Evolutionary conservation across 2,797 vertebrate species (phyloP), one percentile per base, ranked within the genome.

Genomic region (Lutjanus campechanus): DNA sequence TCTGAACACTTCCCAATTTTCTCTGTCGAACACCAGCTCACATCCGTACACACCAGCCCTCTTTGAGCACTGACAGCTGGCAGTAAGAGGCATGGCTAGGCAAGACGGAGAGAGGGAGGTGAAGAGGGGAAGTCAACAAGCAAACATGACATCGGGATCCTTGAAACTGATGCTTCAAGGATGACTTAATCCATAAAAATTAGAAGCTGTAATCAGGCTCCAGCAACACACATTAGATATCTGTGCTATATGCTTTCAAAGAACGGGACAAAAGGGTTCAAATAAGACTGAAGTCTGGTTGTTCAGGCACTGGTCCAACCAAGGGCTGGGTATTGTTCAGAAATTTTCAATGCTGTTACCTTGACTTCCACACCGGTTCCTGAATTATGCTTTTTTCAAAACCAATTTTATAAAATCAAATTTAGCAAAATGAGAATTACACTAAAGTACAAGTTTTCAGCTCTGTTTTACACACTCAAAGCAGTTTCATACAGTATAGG

Each of bases 41-140:
- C 83, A 87, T 89, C 81, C 78, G 47, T 78, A 84, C 77, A 90
- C 88, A 90, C 88, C 85, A 83, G 85, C 80, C 79, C 75, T 36
- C 29, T 87, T 82, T 88, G 80, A 89, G 79, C 81, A 63, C 86
- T 69, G 77, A 81, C 88, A 81, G 80, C 84, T 89, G 92, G 82
- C 76, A 81, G 68, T 65, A 22, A 85, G 77, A 86, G 77, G 76
- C 72, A 86, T 44, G 84, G 60, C 61, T 69, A 50, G 67, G 83
- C 56, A 49, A 53, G 54, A 69, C 70, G 67, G 53, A 79, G 56
- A 50, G 77, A 73, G 75, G 71, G 55, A 77, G 40, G 66, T 40
- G 43, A 80, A 54, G 62, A 85, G 86, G 81, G 82, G 87, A 90
- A 91, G 88, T 92, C 90, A 91, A 88, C 81, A 89, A 84, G 83